Conservation (phyloP, 2,797 vertebrate species). For the Acanthiza pusilla region DNA sequence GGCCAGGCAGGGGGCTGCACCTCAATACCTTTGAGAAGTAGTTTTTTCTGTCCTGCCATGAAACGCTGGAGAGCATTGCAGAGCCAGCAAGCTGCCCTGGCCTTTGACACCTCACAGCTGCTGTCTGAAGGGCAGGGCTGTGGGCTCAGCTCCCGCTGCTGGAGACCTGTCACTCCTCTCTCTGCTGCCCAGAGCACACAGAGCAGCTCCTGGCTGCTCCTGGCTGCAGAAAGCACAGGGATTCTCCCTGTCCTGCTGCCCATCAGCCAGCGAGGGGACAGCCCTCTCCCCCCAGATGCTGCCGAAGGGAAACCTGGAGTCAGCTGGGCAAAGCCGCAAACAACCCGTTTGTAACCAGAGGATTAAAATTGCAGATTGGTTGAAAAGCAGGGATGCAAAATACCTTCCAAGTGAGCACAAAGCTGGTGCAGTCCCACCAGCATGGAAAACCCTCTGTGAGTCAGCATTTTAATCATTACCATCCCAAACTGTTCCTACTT, state of each 20-base stretch:
- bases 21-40: accelerated
- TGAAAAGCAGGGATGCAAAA: slow-evolving; percentile 62
- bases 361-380: slow-evolving; percentile 58
- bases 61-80: accelerated
- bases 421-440: slow-evolving; percentile 40
- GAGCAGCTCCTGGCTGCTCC: background rate
- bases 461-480: slow-evolving; percentile 57
- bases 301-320: slow-evolving; percentile 45
- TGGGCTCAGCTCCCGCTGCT: background rate
- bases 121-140: background rate
- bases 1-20: background rate
- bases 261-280: background rate
- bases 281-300: background rate
- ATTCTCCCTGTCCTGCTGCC: background rate
- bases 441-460: slow-evolving; percentile 44
- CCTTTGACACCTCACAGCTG: background rate
- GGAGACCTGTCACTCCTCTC: background rate
- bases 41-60: background rate
- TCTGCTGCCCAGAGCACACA: background rate
- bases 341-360: background rate
- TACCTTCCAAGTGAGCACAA: slow-evolving; percentile 55
- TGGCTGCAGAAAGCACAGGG: background rate
- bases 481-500: background rate
- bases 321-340: slow-evolving; percentile 49
- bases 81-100: background rate